Base-by-base conservation (phyloP, 2,113 vertebrate species). In the Epinephelus moara region DNA sequence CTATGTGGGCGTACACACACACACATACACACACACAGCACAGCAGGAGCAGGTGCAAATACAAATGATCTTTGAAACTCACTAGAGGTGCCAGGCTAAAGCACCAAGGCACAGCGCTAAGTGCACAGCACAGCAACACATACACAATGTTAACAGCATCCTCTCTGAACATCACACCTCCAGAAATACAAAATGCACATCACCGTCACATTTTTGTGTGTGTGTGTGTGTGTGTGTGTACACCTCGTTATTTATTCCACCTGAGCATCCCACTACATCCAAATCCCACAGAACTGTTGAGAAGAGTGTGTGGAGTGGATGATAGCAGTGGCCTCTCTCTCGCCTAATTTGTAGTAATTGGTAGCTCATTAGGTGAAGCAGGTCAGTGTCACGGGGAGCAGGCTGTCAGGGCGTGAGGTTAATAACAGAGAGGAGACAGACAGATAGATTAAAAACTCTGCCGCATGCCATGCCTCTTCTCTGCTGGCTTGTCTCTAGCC, bases 321-420 rank as follows among this genome's bases (percentile, higher is more conserved):
- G 91, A 90, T 89, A 85, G 88, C 82, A 67, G 85, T 85, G 90
- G 85, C 91, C 87, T 90, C 89, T 93, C 92, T 94, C 92, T 91
- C 59, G 85, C 92, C 93, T 95, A 95, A 95, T 95, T 94, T 94
- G 95, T 93, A 92, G 94, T 95, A 95, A 95, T 95, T 95, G 94
- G 94, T 92, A 92, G 91, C 93, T 95, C 91, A 95, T 96, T 94
- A 95, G 93, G 93, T 89, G 94, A 94, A 94, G 86, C 89, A 85
- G 93, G 93, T 93, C 92, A 90, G 93, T 93, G 94, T 95, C 90
- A 93, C 73, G 9, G 88, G 90, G 94, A 93, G 92, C 93, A 95
- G 88, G 87, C 92, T 91, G 91, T 92, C 91, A 92, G 94, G 94
- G 89, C 92, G 78, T 50, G 81, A 85, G 94, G 95, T 95, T 95